Evolutionary conservation across 1,140 invertebrate species (phyloP), one percentile per base, ranked within the genome.

Genomic region (Plectus sambesii): DNA sequence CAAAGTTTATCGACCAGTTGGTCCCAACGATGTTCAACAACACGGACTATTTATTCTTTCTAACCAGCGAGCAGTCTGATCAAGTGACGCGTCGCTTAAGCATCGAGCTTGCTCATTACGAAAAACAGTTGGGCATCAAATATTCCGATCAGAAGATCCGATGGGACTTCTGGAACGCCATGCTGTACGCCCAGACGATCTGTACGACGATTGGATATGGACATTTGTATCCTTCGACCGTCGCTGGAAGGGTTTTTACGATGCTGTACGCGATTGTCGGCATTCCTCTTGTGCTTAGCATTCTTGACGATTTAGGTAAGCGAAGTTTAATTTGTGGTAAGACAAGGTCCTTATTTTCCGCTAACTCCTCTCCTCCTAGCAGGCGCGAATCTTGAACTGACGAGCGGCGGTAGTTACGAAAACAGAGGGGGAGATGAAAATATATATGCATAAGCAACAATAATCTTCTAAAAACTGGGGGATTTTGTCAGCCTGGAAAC

Each of bases 261-360:
- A 92, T 96, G 49, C 74, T 87, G 3, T 96, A 96, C 63, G 85
- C 88, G 3, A 81, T 88, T 37, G 81, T 94, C 49, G 90, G 90
- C 2, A 94, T 96, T 53, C 90, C 90, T 1, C 77, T 96, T 56
- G 82, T 86, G 56, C 75, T 94, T 25, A 50, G 48, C 24, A 53
- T 62, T 33, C 40, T 62, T 25, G 62, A 62, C 39, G 62, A 65
- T 42, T 42, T 61, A 20, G 59, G 61, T 54, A 58, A 26, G 58
- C 45, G 2, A 5, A 50, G 45, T 19, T n/a, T 49, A 47, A 41
- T n/a, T n/a, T n/a, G n/a, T n/a, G n/a, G n/a, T n/a, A n/a, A n/a
- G n/a, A n/a, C n/a, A n/a, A n/a, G n/a, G n/a, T n/a, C n/a, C n/a
- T n/a, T n/a, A n/a, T n/a, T n/a, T n/a, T n/a, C n/a, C n/a, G n/a